Evolutionary conservation across 1,140 invertebrate genomes (phyloP), one percentile per base, ranked within the genome.

Genomic region (Hypsibius dujardini): DNA sequence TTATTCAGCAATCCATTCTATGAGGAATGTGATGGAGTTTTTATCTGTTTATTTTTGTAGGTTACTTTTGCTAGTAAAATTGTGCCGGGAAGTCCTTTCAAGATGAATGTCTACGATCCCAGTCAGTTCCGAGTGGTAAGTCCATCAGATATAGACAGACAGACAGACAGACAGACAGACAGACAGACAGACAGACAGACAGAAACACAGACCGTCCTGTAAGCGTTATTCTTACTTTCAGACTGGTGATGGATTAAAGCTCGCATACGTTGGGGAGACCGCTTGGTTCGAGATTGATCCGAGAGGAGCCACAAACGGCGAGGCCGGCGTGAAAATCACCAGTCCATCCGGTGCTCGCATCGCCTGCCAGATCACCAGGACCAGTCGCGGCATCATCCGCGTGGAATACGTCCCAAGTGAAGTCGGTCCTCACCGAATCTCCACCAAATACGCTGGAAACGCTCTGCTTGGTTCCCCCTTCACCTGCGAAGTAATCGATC

Each of bases 401-500:
- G 76, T 75, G 14, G 75, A 76, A 72, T 76, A 75, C 70, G 74
- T 76, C 40, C 76, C 76, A 47, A 46, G 73, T 12, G 76, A 77
- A 70, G 75, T 78, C 40, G 75, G 75, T 74, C 70, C 74, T 74
- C 50, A 71, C 70, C 70, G 46, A 69, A 72, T 59, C 45, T 72
- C 15, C 42, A 7, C 3, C 62, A 67, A 67, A 42, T 96, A 97
- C 79, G 91, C 94, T 76, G 87, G 86, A 45, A 86, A 90, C 74
- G 86, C 88, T 62, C 87, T 95, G 0, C 86, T 87, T 73, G 90
- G 90, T 0, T 92, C 90, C 15, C 90, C 91, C 0, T 92, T 93
- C 79, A 87, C 86, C 47, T 94, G 90, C 79, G 93, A 94, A 77
- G 89, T 92, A 47, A 94, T 92, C 73, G 90, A 93, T 78, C 90